A percentile compares a stretch with the other conserved stretches of the same genome.
Evolutionary conservation across 2,113 vertebrate species (phyloP).

Genomic region (Cyrtonyx montezumae): DNA sequence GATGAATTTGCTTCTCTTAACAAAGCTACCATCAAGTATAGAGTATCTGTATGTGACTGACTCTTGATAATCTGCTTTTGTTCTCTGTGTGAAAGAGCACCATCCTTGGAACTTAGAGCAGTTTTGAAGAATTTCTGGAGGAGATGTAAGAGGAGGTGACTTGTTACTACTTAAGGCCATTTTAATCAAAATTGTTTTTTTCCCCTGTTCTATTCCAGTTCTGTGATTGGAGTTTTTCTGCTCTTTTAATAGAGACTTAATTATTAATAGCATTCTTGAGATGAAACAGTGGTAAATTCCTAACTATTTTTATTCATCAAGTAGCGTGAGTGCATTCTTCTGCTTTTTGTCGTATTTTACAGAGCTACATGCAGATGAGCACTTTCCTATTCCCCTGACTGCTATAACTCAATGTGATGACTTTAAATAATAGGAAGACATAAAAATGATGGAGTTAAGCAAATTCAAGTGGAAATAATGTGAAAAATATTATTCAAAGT

Average conservation of each 20-base stretch:
- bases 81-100: neutral
- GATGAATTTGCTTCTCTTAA: neutral
- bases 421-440: constrained; percentile 37
- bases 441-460: constrained; percentile 52
- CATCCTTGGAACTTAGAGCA: neutral
- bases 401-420: constrained; percentile 28
- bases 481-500: constrained; percentile 4
- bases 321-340: neutral
- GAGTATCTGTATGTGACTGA: neutral
- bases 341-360: constrained; percentile 14
- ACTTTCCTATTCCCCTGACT: neutral
- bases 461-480: constrained; percentile 66
- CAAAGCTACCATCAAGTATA: neutral
- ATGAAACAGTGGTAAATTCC: constrained; percentile 25
- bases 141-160: neutral
- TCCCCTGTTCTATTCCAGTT: neutral
- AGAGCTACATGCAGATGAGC: neutral
- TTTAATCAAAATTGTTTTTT: constrained; percentile 60
- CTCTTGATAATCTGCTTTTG: neutral
- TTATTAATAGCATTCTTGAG: constrained; percentile 1
- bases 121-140: neutral
- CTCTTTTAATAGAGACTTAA: neutral
- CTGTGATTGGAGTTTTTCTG: neutral
- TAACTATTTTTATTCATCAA: neutral
- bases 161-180: neutral